Conservation (phyloP, 1,140 invertebrate species). For the Polyergus mexicanus region DNA sequence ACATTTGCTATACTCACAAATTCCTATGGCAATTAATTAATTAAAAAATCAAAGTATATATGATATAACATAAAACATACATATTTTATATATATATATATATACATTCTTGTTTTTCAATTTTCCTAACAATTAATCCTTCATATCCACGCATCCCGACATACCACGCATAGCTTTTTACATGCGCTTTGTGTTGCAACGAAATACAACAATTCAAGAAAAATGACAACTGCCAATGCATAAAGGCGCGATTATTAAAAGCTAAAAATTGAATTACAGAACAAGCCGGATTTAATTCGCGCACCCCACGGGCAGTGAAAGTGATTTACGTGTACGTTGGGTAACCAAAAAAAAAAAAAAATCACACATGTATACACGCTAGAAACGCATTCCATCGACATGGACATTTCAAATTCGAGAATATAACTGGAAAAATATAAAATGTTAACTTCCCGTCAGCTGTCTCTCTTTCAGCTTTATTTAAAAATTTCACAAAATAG, state of each 20-base stretch:
- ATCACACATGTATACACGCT: constrained; percentile 20
- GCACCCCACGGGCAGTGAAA: constrained; percentile 55
- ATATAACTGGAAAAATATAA: constrained; percentile 33
- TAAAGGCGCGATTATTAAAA: constrained; percentile 61
- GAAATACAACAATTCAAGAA: constrained; percentile 54
- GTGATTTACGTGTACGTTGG: constrained; percentile 58
- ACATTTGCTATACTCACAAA: no score
- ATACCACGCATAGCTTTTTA: constrained; percentile 26
- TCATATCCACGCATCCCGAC: background rate
- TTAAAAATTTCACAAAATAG: constrained; percentile 25
- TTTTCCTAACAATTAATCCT: constrained; percentile 14
- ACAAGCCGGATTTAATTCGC: constrained; percentile 62
- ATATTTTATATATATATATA: background rate
- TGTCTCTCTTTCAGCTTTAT: constrained; percentile 26
- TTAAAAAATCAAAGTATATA: no score
- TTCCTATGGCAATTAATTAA: no score
- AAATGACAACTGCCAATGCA: constrained; percentile 54
- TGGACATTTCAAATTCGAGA: constrained; percentile 50
- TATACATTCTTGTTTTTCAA: background rate
- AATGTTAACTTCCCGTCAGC: constrained; percentile 42
- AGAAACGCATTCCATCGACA: constrained; percentile 33
- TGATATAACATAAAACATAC: background rate
- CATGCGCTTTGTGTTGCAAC: constrained; percentile 24
- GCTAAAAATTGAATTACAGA: constrained; percentile 62
- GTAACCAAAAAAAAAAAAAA: constrained; percentile 50